These are phyloP conservation scores for Mimachlamys varia DNA, from an alignment of 2,888 invertebrate genomes.

Conservation along the genomic window DNA sequence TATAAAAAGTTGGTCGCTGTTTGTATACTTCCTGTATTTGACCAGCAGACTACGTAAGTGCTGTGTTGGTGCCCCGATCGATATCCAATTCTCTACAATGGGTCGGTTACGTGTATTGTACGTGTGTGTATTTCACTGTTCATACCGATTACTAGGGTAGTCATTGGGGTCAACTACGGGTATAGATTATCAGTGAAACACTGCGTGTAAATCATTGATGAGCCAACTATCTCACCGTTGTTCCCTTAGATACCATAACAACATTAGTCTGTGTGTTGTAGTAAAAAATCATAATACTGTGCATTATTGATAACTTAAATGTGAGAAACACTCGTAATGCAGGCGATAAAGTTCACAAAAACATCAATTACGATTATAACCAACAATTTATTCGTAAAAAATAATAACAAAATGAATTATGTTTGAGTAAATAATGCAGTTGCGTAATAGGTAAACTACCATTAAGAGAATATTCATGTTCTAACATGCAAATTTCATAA, in stretches of 20 bases:
- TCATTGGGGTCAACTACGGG: background rate
- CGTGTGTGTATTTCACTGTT: background rate
- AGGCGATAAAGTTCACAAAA: background rate
- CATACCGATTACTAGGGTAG: background rate
- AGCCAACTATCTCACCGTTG: background rate
- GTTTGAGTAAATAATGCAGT: too few species aligned
- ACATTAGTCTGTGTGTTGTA: background rate
- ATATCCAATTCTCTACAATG: background rate
- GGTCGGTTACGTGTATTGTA: background rate
- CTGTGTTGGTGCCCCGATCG: background rate
- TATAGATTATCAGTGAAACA: slow-evolving; percentile 11
- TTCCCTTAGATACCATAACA: slow-evolving; percentile 4
- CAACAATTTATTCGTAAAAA: background rate
- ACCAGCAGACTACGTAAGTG: background rate
- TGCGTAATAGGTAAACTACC: too few species aligned
- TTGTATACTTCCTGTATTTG: background rate
- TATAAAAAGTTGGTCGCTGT: background rate
- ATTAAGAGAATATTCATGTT: too few species aligned
- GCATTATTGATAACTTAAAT: background rate
- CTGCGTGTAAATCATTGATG: background rate
- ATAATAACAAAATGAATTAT: background rate
- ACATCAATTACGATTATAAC: background rate
- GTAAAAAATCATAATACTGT: background rate
- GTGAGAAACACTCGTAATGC: background rate
- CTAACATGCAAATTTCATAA: too few species aligned